A percentile compares a stretch with the other conserved stretches of the same genome.
Conservation (phyloP, 92 coral and sea anemone species). For the Actinostola sp. region DNA sequence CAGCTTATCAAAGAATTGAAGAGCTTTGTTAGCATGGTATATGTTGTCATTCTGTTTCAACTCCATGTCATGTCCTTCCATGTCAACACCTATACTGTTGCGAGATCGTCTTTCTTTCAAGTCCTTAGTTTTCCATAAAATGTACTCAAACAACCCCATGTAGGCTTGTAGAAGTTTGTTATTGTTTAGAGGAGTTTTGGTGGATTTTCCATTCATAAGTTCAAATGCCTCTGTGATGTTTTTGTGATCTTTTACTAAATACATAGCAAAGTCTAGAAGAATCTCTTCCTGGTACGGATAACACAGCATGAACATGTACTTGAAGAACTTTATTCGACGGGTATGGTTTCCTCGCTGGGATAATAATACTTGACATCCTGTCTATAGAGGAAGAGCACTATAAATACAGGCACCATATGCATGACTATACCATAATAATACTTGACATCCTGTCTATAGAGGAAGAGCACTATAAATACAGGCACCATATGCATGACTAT, state of each 20-base stretch:
- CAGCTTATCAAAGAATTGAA: constrained; percentile 55
- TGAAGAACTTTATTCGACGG: constrained; percentile 64
- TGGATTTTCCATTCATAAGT: constrained; percentile 66
- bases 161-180: constrained; percentile 68
- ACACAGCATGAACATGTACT: constrained; percentile 79
- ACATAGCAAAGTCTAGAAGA: constrained; percentile 77
- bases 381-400: constrained; percentile 29
- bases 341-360: constrained; percentile 55
- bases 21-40: constrained; percentile 70
- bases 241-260: constrained; percentile 59
- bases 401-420: too few relatives aligned
- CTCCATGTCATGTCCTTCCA: not conserved
- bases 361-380: constrained; percentile 74
- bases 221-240: constrained; percentile 81
- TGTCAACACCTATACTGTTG: not conserved
- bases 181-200: constrained; percentile 43
- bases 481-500: too few relatives aligned
- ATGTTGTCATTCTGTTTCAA: constrained; percentile 29
- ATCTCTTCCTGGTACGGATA: constrained; percentile 64
- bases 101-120: not conserved
- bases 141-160: constrained; percentile 78
- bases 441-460: too few relatives aligned
- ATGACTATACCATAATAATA: too few relatives aligned
- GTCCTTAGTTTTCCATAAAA: constrained; percentile 60
- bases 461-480: too few relatives aligned